Conservation (phyloP, 1,140 invertebrate species). For the Drosophila willistoni region DNA sequence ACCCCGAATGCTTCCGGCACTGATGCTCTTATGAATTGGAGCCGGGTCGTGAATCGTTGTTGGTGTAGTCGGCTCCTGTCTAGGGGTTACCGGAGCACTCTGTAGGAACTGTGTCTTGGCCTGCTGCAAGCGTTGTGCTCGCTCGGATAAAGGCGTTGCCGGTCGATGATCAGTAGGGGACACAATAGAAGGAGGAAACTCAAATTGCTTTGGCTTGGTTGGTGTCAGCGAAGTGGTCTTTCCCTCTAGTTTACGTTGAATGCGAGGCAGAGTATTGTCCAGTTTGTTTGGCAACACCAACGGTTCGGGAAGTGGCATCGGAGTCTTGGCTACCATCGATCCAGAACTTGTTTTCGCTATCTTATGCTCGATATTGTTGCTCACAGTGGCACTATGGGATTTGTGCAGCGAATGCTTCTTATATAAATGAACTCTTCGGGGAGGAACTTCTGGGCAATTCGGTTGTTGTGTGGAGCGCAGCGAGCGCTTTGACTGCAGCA, state of each 20-base stretch:
- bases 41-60: slow-evolving; percentile 8
- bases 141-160: slow-evolving; percentile 79
- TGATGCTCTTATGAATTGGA: slow-evolving; percentile 85
- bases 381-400: slow-evolving; percentile 65
- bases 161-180: slow-evolving; percentile 50
- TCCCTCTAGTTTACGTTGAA: slow-evolving; percentile 66
- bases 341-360: slow-evolving; percentile 77
- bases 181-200: slow-evolving; percentile 53
- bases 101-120: slow-evolving; percentile 87
- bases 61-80: slow-evolving; percentile 52
- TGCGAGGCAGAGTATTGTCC: slow-evolving; percentile 70
- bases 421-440: slow-evolving; percentile 60
- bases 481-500: slow-evolving; percentile 37
- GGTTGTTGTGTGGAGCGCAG: neutral
- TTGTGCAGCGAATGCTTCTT: slow-evolving; percentile 70
- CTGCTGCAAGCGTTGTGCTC: slow-evolving; percentile 85
- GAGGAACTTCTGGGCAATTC: slow-evolving; percentile 52
- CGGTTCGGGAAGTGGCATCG: slow-evolving; percentile 1
- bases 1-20: slow-evolving; percentile 87
- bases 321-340: slow-evolving; percentile 46
- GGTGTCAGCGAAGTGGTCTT: slow-evolving; percentile 57
- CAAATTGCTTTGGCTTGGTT: slow-evolving; percentile 71
- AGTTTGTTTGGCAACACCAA: slow-evolving; percentile 56
- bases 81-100: slow-evolving; percentile 62
- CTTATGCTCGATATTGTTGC: slow-evolving; percentile 73